Conservation (phyloP, 2,797 vertebrate genomes). For the Acipenser oxyrinchus region DNA sequence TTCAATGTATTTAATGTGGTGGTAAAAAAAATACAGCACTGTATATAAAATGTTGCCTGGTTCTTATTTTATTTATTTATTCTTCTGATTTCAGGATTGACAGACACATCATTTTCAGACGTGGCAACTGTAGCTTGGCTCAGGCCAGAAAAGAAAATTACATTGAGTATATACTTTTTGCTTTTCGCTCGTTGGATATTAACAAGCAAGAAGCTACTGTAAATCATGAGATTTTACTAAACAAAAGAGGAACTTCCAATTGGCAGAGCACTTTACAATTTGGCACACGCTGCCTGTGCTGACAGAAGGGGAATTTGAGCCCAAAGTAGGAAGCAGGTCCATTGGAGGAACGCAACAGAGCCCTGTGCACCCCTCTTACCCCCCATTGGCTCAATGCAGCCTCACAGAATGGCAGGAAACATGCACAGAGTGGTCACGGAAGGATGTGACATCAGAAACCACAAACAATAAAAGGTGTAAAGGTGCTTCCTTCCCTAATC, state of each 20-base stretch:
- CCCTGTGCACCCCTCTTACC: conserved; percentile 26
- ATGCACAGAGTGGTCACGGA: conserved; percentile 66
- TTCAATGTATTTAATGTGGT: conserved; percentile 48
- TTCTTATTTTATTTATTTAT: no score
- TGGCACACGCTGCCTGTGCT: conserved; percentile 44
- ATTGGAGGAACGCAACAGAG: conserved; percentile 34
- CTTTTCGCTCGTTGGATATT: no score
- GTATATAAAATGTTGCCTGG: not conserved
- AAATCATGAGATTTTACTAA: not conserved
- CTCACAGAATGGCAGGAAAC: conserved; percentile 85
- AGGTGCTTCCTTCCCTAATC: conserved; percentile 89
- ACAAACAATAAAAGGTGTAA: conserved; percentile 89
- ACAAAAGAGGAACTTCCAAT: conserved; percentile 61
- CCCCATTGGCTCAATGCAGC: conserved; percentile 39
- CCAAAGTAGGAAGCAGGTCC: conserved; percentile 34
- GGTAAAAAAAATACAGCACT: conserved; percentile 50
- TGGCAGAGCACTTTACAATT: conserved; percentile 46
- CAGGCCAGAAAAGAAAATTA: no score
- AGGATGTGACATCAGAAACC: conserved; percentile 85
- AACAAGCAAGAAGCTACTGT: no score
- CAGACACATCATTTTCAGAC: no score
- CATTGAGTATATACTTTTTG: no score
- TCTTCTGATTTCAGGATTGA: no score
- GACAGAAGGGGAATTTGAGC: conserved; percentile 46
- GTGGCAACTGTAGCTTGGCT: no score